Conservation (phyloP, 1,140 invertebrate genomes). For the Subanguina moxae region DNA sequence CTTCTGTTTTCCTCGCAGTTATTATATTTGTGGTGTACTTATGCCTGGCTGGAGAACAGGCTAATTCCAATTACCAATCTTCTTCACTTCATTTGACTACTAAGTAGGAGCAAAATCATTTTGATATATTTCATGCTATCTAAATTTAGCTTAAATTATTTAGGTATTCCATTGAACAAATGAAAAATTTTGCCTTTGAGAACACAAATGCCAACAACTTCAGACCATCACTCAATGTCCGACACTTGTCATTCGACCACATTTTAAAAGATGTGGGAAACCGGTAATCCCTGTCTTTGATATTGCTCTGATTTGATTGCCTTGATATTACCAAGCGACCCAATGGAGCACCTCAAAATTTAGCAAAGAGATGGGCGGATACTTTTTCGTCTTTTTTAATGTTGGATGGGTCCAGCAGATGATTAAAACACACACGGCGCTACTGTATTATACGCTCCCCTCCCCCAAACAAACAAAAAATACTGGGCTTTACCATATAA, state of each 20-base stretch:
- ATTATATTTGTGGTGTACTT: too few species aligned
- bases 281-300: constrained; percentile 24
- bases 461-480: too few species aligned
- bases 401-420: neutral
- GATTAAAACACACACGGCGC: neutral
- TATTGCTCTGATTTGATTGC: too few species aligned
- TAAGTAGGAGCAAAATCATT: too few species aligned
- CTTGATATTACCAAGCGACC: too few species aligned
- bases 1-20: too few species aligned
- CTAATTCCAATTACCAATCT: neutral
- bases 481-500: too few species aligned
- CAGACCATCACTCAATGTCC: constrained; percentile 45
- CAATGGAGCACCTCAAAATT: too few species aligned
- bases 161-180: constrained; percentile 45
- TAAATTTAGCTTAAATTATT: neutral
- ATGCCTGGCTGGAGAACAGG: too few species aligned
- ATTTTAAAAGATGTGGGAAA: constrained; percentile 37
- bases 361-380: constrained; percentile 13
- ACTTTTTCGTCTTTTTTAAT: neutral
- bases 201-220: constrained; percentile 40
- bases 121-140: too few species aligned
- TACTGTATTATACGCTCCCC: neutral
- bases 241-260: constrained; percentile 48
- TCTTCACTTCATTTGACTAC: neutral
- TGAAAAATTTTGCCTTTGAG: constrained; percentile 46